These are phyloP conservation scores for Neofelis nebulosa DNA, from an alignment of 2,113 vertebrate species.

Conservation along the genomic window DNA sequence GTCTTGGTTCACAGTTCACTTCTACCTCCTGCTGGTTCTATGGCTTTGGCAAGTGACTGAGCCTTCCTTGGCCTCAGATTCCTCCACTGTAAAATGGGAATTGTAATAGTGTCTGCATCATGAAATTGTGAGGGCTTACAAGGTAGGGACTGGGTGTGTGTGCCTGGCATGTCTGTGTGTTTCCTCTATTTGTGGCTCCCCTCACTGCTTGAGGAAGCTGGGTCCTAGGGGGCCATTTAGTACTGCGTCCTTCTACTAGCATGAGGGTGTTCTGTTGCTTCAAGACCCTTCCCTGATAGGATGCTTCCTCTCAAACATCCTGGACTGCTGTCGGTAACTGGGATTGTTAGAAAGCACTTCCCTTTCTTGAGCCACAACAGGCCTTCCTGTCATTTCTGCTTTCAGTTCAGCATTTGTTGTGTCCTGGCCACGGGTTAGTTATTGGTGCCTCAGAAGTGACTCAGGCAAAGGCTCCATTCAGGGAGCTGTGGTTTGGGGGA, in stretches of 20 bases:
- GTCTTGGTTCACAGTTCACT: background rate
- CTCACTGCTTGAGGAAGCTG: background rate
- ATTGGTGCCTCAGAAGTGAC: slow-evolving; percentile 2
- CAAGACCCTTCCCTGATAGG: background rate
- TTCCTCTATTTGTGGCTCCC: background rate
- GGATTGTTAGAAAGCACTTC: slow-evolving; percentile 59
- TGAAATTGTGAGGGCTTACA: background rate
- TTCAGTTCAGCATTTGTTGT: slow-evolving; percentile 29
- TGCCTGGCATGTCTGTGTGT: background rate
- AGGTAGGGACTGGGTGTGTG: background rate
- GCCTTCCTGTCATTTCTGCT: background rate
- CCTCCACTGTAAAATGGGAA: background rate
- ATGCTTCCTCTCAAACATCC: background rate
- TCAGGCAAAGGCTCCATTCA: background rate
- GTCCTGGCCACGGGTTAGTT: background rate
- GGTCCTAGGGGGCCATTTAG: background rate
- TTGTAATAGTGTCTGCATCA: background rate
- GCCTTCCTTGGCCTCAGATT: background rate
- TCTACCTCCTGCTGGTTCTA: background rate
- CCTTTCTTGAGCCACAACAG: background rate
- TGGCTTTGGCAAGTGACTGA: slow-evolving; percentile 10
- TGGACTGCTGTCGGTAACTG: background rate
- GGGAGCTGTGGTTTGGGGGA: slow-evolving; percentile 27
- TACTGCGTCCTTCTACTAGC: background rate
- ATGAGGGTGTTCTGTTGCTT: background rate